Percentiles rank a stretch among this genome's conserved stretches.
Conservation (phyloP, 2,888 invertebrate species). For the Homarus gammarus region DNA sequence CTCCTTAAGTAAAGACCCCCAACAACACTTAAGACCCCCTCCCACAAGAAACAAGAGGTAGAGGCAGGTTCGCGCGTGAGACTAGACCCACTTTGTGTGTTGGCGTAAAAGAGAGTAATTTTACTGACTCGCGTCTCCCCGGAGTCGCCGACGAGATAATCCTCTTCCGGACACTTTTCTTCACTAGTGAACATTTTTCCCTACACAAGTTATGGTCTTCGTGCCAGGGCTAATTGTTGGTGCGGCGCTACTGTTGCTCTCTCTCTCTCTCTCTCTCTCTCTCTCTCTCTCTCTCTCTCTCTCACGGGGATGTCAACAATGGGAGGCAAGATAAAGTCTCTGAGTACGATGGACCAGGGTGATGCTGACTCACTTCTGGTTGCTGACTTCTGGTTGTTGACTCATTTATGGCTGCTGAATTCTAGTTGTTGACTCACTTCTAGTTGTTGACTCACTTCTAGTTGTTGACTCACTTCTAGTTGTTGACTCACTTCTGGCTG, state of each 20-base stretch:
- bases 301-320: background rate
- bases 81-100: background rate
- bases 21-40: no score
- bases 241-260: background rate
- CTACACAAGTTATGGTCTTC: background rate
- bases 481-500: no score
- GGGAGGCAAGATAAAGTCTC: background rate
- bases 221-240: background rate
- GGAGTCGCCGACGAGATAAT: background rate
- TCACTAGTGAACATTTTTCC: background rate
- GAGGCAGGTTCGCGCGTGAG: background rate
- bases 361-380: no score
- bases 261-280: no score
- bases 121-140: background rate
- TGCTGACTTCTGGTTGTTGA: no score
- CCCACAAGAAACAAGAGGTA: background rate
- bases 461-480: no score
- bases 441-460: no score
- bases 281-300: no score
- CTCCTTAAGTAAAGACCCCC: no score
- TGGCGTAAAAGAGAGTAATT: background rate
- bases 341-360: background rate
- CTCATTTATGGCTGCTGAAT: no score
- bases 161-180: background rate
- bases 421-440: no score